Percentiles rank a stretch among this genome's conserved stretches.
Conservation (phyloP, 2,888 invertebrate species). For the Caenorhabditis sp. region DNA sequence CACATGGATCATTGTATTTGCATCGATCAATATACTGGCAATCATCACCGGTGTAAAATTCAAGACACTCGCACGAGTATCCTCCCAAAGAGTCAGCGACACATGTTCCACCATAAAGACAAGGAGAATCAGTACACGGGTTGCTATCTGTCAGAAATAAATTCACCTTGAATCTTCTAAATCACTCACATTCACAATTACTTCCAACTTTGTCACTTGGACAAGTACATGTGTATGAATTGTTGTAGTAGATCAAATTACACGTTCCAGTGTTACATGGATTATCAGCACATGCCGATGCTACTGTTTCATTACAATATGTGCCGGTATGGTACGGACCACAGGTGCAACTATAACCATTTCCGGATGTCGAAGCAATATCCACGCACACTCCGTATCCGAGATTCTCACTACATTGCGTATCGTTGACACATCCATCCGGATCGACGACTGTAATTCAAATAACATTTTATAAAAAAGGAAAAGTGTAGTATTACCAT, state of each 20-base stretch:
- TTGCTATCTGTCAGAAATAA: too few relatives aligned
- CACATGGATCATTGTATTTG: slow-evolving; percentile 40
- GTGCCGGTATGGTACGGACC: slow-evolving; percentile 15
- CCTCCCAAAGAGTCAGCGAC: slow-evolving; percentile 19
- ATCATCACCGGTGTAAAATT: slow-evolving; percentile 18
- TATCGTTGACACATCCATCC: not conserved
- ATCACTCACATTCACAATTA: slow-evolving; percentile 10
- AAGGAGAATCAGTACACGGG: too few relatives aligned
- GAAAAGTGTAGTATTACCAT: too few relatives aligned
- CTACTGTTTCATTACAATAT: slow-evolving; percentile 10
- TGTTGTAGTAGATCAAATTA: slow-evolving; percentile 8
- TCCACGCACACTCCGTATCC: slow-evolving; percentile 18
- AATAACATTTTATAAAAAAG: too few relatives aligned
- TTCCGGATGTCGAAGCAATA: not conserved
- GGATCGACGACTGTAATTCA: slow-evolving; percentile 20
- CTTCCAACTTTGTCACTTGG: slow-evolving; percentile 2
- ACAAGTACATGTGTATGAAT: slow-evolving; percentile 14
- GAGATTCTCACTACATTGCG: slow-evolving; percentile 4
- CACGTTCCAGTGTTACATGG: slow-evolving; percentile 36
- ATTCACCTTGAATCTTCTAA: too few relatives aligned
- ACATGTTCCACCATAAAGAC: slow-evolving; percentile 36
- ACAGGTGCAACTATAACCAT: slow-evolving; percentile 22
- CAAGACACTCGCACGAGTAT: slow-evolving; percentile 32
- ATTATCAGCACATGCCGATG: slow-evolving; percentile 14
- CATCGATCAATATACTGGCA: slow-evolving; percentile 40